Base-by-base conservation (phyloP, 2,888 invertebrate genomes). In the Microctonus hyperodae region DNA sequence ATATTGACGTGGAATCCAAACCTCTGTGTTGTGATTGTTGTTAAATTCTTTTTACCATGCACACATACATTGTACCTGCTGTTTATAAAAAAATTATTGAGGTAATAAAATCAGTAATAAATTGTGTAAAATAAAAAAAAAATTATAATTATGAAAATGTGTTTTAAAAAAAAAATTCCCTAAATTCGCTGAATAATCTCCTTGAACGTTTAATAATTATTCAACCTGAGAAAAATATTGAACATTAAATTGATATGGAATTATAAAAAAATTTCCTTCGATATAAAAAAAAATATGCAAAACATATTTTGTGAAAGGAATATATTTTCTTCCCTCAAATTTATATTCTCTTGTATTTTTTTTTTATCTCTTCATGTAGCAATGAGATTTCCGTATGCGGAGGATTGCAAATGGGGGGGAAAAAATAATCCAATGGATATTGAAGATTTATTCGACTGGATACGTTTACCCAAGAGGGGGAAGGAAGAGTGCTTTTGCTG, bases 1-100 rank as follows among this genome's bases (percentile, higher is more conserved):
- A 69, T 58, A 63, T 65, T 65, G 65, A 65, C 63, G 63, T 11
- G 48, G 59, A 63, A 63, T 69, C 63, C 63, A 57, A 62, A 53
- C 33, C 11, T 65, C 69, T 55, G 58, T 62, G 57, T 48, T 35
- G 7, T 28, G 33, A 61, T 68, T 65, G 31, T 44, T 13, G 35
- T 28, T 23, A 33, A 16, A 51, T n/a, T n/a, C n/a, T n/a, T n/a
- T n/a, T n/a, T n/a, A n/a, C n/a, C n/a, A n/a, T n/a, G n/a, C n/a
- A n/a, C n/a, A n/a, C n/a, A n/a, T n/a, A n/a, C n/a, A n/a, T n/a
- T n/a, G n/a, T n/a, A n/a, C n/a, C n/a, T n/a, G n/a, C n/a, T n/a
- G n/a, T n/a, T n/a, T n/a, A n/a, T n/a, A n/a, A n/a, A n/a, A n/a
- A n/a, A n/a, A n/a, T n/a, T n/a, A n/a, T n/a, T n/a, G n/a, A n/a